Base-by-base conservation (phyloP, 2,888 invertebrate species). In the Carabus problematicus region DNA sequence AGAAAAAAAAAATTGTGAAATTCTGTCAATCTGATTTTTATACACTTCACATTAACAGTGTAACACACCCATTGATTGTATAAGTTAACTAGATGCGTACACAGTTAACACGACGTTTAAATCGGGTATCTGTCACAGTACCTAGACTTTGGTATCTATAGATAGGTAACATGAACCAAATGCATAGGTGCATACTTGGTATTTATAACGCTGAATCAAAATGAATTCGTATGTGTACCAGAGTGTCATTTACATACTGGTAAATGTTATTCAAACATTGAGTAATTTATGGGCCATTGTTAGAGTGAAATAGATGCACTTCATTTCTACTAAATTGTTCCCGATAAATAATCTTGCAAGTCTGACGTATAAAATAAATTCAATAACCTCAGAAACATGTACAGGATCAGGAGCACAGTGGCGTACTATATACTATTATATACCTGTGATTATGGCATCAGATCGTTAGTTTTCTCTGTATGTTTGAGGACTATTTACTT, bases 251-350 rank as follows among this genome's bases (percentile, higher is more conserved):
- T 42, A 16, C 47, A 56, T 56, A 56, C 56, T 56, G 56, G 56
- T 55, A 29, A 56, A 56, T 14, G 19, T 18, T 56, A 64, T 56
- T 64, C 56, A 64, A 64, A 54, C 63, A 42, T 42, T 56, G 49
- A 19, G 19, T 45, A 56, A 64, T 55, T 64, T 64, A 64, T 64
- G 39, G 64, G 1, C 58, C 45, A 64, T 64, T 64, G 64, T 64
- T 58, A 7, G 14, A 64, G 29, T 9, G 52, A 63, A 64, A 47
- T 49, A 14, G 64, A 45, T 64, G 54, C 40, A 64, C 56, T 55
- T 43, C 56, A 54, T 47, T 45, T 14, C 12, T 19, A 49, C 9
- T 19, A 62, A 62, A 62, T 62, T 47, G 49, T 39, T 11, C 14
- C 16, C 12, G 49, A 29, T 45, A 45, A 47, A 64, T 64, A 56